Evolutionary conservation across 2,888 invertebrate species (phyloP).

Genomic region (Herminia tarsipennalis): DNA sequence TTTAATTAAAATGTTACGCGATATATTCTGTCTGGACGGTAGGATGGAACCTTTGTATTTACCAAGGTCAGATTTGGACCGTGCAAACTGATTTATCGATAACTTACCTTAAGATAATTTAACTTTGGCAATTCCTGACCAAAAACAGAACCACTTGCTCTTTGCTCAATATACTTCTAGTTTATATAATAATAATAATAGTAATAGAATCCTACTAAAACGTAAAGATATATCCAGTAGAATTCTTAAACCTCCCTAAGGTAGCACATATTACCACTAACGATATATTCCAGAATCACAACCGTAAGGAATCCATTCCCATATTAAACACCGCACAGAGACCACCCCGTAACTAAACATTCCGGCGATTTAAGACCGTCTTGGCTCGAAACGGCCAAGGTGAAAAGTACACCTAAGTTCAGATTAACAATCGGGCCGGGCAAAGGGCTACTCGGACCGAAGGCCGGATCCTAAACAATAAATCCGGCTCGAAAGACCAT

Average conservation of each 20-base stretch:
- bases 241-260: neutral
- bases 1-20: slow-evolving; percentile 49
- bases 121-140: slow-evolving; percentile 3
- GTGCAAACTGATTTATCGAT: slow-evolving; percentile 4
- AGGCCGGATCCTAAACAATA: slow-evolving; percentile 58
- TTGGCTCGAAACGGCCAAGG: slow-evolving; percentile 62
- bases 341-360: slow-evolving; percentile 55
- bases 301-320: slow-evolving; percentile 24
- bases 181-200: too few relatives aligned
- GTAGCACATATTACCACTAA: slow-evolving; percentile 8
- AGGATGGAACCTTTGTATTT: slow-evolving; percentile 16
- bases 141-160: too few relatives aligned
- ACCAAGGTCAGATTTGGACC: slow-evolving; percentile 10
- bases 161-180: too few relatives aligned
- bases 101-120: slow-evolving; percentile 4
- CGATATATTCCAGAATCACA: slow-evolving; percentile 12
- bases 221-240: neutral
- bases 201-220: too few relatives aligned
- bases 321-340: slow-evolving; percentile 23
- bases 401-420: slow-evolving; percentile 80
- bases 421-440: slow-evolving; percentile 74
- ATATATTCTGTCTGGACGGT: slow-evolving; percentile 34
- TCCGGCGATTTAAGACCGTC: slow-evolving; percentile 62
- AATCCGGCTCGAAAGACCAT: slow-evolving; percentile 56
- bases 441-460: slow-evolving; percentile 58